Base-by-base conservation (phyloP, 2,888 invertebrate species). In the Saturnia pavonia region DNA sequence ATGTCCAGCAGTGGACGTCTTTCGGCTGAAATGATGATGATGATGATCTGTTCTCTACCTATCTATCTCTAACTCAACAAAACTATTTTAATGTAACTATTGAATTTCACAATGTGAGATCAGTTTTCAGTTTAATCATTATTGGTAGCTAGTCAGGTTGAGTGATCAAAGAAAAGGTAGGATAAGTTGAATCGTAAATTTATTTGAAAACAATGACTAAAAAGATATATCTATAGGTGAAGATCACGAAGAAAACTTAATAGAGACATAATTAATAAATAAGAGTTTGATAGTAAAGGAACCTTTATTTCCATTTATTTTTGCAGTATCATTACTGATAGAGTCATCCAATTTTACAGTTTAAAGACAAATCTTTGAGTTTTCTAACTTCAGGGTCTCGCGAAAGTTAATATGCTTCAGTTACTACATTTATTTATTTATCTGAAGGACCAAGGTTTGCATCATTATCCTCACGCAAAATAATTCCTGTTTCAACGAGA, bases 401-500 rank as follows among this genome's bases (percentile, higher is more conserved):
- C 4, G 11, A 25, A 25, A 16, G 25, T 57, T 2, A 57, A 57
- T 12, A 22, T 57, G 4, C 54, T 7, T 22, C 9, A 22, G 11
- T 54, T 22, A 22, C 22, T 54, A 22, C 22, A 11, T 54, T 57
- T 25, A 57, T 25, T 25, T 1, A 57, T 57, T 57, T 12, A 27
- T 34, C 19, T 40, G 27, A 14, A 40, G 34, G 19, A 19, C 14
- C 3, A 8, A n/a, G n/a, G 19, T 34, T 63, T 1, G 16, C 40
- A 19, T 19, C 22, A 63, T 63, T n/a, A 63, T 63, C 40, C 2
- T 63, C 40, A 22, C 40, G 63, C 14, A 63, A 40, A 34, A 6
- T 40, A 6, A 63, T 19, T 34, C 63, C 25, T 43, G 68, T 42
- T 27, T 70, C 65, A 43, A 71, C 63, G 67, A 48, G 63, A 54